phyloP scores from a whole-genome alignment of 2,113 vertebrate species.

The Eleginops maclovinus region DNA sequence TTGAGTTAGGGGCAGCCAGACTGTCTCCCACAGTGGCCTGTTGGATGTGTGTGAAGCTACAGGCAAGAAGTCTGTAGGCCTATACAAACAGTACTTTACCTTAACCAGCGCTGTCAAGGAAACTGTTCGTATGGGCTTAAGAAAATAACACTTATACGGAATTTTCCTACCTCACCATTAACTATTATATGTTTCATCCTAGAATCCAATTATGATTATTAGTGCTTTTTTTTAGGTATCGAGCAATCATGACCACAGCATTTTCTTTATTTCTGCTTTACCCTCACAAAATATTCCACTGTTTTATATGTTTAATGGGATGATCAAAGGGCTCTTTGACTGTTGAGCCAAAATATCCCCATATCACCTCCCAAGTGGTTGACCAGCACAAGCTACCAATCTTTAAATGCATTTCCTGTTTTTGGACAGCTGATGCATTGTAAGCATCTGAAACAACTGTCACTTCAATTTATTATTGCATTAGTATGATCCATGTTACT shows the following conservation, averaged over 20 bases:
- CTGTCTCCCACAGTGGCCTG: slow-evolving; percentile 73
- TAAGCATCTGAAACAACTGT: neutral
- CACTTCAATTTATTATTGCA: slow-evolving; percentile 13
- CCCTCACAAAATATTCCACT: slow-evolving; percentile 57
- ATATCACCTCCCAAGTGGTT: slow-evolving; percentile 48
- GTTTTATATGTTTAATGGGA: slow-evolving; percentile 52
- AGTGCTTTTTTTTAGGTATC: slow-evolving; percentile 43
- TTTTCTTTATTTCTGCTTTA: slow-evolving; percentile 35
- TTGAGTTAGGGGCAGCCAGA: slow-evolving; percentile 75
- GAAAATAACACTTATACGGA: slow-evolving; percentile 58
- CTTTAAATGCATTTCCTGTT: slow-evolving; percentile 47
- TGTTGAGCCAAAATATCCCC: slow-evolving; percentile 36
- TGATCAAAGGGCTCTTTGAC: slow-evolving; percentile 60
- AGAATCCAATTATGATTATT: slow-evolving; percentile 65
- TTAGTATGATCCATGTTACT: neutral
- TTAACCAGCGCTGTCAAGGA: slow-evolving; percentile 59
- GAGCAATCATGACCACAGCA: slow-evolving; percentile 56
- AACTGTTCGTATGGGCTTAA: slow-evolving; percentile 57
- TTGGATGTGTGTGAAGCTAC: slow-evolving; percentile 71
- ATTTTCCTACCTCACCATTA: slow-evolving; percentile 64
- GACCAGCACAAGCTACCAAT: slow-evolving; percentile 14
- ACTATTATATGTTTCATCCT: slow-evolving; percentile 57
- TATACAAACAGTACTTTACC: slow-evolving; percentile 72
- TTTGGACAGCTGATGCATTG: slow-evolving; percentile 39
- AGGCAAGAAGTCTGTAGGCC: slow-evolving; percentile 70